A percentile compares a stretch with the other conserved stretches of the same genome.
Conservation (phyloP, 2,113 vertebrate species). For the Syrmaticus mikado region DNA sequence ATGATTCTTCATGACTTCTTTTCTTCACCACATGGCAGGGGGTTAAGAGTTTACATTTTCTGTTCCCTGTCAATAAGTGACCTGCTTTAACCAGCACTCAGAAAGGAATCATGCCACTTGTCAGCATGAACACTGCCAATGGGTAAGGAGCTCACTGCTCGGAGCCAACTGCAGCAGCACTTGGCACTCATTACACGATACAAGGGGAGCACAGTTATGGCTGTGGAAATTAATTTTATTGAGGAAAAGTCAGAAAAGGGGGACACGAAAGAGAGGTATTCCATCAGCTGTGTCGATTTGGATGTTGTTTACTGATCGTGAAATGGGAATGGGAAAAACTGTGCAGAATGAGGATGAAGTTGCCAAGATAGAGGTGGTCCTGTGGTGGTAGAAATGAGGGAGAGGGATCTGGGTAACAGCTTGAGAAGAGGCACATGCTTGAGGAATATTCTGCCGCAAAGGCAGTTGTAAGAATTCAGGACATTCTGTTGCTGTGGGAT, state of each 20-base stretch:
- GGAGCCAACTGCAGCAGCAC: not conserved
- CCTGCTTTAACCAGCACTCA: constrained; percentile 41
- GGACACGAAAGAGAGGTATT: not conserved
- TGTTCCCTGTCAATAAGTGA: constrained; percentile 23
- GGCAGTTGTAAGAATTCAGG: not conserved
- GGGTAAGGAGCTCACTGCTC: constrained; percentile 1
- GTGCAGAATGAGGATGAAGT: not conserved
- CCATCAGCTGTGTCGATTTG: not conserved
- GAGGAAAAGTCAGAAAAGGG: not conserved
- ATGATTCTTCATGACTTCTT: not conserved
- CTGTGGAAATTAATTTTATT: not conserved
- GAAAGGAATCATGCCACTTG: constrained; percentile 25
- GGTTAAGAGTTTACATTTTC: constrained; percentile 37
- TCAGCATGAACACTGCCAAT: not conserved
- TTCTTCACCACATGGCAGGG: not conserved
- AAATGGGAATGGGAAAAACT: not conserved
- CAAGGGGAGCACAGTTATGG: not conserved
- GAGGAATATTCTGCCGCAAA: not conserved
- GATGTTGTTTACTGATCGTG: not conserved
- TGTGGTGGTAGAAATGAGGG: rapidly evolving
- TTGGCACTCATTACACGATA: constrained; percentile 21
- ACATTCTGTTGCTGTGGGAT: rapidly evolving
- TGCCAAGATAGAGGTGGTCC: not conserved
- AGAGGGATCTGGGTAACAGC: not conserved
- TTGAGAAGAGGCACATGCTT: not conserved